phyloP scores from a whole-genome alignment of 2,888 invertebrate species.

The Drosophila mimica region DNA sequence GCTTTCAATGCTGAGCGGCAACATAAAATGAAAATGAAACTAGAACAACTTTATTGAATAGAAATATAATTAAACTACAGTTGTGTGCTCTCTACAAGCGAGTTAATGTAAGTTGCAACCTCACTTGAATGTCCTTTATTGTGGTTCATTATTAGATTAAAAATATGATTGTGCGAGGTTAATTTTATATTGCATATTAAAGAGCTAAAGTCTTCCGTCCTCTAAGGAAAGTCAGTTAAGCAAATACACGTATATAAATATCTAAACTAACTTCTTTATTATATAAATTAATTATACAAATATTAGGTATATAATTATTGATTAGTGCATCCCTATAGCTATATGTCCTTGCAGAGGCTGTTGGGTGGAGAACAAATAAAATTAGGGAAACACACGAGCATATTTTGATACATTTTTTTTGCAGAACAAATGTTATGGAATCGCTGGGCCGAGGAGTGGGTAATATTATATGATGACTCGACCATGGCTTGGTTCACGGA shows the following conservation, averaged over 20 bases:
- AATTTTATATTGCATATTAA: background rate
- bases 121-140: background rate
- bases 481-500: slow-evolving; percentile 94
- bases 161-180: background rate
- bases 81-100: background rate
- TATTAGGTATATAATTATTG: background rate
- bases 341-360: background rate
- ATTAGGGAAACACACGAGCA: background rate
- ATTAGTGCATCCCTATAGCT: background rate
- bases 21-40: background rate
- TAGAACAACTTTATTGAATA: background rate
- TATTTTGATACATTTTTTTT: slow-evolving; percentile 35
- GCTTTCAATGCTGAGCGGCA: no score
- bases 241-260: background rate
- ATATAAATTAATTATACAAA: background rate
- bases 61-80: background rate
- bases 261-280: background rate
- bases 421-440: slow-evolving; percentile 91
- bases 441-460: slow-evolving; percentile 94
- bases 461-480: slow-evolving; percentile 93
- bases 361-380: background rate
- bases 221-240: background rate
- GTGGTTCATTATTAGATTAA: background rate
- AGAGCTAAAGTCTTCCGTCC: background rate
- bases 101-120: background rate